Evolutionary conservation across 2,888 invertebrate genomes (phyloP).

Genomic region (Helobdella robusta): DNA sequence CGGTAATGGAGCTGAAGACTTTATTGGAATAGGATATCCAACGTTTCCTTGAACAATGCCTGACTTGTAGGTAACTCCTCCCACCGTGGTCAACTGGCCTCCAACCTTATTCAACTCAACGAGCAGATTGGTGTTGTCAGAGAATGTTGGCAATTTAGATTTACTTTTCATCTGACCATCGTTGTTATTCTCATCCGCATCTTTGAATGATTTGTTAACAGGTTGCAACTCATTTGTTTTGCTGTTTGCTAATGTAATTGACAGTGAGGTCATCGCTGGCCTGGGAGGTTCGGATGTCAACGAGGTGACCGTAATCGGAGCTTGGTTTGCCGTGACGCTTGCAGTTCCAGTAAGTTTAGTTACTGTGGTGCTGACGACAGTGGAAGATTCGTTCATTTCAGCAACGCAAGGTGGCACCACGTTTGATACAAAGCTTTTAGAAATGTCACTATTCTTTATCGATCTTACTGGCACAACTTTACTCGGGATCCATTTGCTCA

Average conservation of each 20-base stretch:
- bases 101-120: neutral
- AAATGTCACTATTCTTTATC: too few species aligned
- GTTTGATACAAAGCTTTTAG: conserved; percentile 3
- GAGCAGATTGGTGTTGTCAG: neutral
- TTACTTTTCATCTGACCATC: conserved; percentile 4
- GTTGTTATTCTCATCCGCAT: conserved; percentile 17
- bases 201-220: conserved; percentile 19
- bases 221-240: conserved; percentile 17
- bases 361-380: neutral
- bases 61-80: neutral
- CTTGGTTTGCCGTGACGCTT: neutral
- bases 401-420: conserved; percentile 21
- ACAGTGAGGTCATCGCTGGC: neutral
- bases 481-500: conserved; percentile 1
- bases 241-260: conserved; percentile 17
- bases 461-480: conserved; percentile 1
- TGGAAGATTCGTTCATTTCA: neutral
- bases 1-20: too few species aligned
- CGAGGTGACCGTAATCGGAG: neutral
- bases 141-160: neutral
- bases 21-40: conserved; percentile 14
- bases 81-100: neutral
- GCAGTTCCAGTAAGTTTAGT: neutral
- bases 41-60: conserved; percentile 1
- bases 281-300: neutral